phyloP scores from a whole-genome alignment of 2,113 vertebrate genomes.

The Amblyornis subalaris region DNA sequence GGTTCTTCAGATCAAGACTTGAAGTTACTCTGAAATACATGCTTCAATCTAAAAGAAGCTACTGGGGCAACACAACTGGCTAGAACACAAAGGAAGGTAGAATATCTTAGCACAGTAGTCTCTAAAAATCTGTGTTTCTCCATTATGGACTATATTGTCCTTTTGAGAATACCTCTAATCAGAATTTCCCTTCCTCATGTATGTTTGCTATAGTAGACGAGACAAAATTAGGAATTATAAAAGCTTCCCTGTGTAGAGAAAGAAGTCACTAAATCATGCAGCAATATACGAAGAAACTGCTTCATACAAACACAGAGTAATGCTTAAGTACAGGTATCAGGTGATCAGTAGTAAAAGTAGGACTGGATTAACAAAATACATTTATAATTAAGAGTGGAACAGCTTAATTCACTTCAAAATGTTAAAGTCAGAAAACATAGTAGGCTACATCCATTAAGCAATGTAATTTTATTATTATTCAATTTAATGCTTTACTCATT shows the following conservation, averaged over 20 bases:
- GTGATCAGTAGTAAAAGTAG: neutral
- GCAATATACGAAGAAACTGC: neutral
- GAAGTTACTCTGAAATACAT: neutral
- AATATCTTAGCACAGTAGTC: neutral
- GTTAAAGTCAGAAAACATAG: neutral
- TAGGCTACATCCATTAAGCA: neutral
- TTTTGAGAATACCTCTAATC: neutral
- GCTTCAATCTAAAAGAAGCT: neutral
- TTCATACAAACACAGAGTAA: neutral
- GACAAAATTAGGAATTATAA: neutral
- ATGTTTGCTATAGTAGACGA: neutral
- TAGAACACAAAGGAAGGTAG: neutral
- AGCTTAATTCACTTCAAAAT: neutral
- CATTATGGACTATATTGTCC: neutral
- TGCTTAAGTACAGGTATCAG: neutral
- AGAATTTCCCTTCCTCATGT: neutral
- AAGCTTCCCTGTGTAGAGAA: neutral
- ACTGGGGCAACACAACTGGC: neutral
- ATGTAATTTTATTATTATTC: neutral
- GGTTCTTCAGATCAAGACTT: neutral
- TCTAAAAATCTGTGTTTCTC: neutral
- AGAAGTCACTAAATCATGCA: neutral
- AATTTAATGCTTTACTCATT: neutral
- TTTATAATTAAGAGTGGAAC: neutral
- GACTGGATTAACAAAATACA: neutral